A percentile compares a stretch with the other conserved stretches of the same genome.
These are phyloP conservation scores for Leucophenga varia DNA, from an alignment of 1,140 invertebrate genomes.

Conservation along the genomic window DNA sequence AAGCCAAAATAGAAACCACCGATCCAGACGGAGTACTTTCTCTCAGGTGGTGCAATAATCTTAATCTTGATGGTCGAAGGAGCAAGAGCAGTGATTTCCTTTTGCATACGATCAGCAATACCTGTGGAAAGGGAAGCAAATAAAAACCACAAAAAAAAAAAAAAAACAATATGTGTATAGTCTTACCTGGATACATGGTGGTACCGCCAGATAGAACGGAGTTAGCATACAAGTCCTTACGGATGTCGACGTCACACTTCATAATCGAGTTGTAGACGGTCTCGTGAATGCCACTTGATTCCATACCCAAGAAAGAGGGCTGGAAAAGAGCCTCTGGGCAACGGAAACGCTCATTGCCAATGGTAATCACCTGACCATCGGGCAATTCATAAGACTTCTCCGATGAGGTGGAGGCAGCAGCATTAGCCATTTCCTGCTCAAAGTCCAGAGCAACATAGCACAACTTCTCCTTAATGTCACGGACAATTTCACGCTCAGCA, in stretches of 20 bases:
- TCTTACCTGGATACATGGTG: conserved; percentile 79
- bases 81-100: conserved; percentile 84
- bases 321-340: conserved; percentile 86
- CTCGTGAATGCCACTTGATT: conserved; percentile 80
- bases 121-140: no score
- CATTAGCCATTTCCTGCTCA: conserved; percentile 87
- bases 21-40: conserved; percentile 87
- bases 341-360: conserved; percentile 89
- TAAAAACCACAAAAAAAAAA: no score
- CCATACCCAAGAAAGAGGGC: conserved; percentile 79
- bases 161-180: conserved; percentile 65
- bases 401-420: conserved; percentile 75
- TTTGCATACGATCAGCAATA: conserved; percentile 86
- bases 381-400: conserved; percentile 84
- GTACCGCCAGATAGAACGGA: conserved; percentile 80
- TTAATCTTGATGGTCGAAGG: conserved; percentile 93
- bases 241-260: conserved; percentile 87
- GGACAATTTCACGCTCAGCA: conserved; percentile 93
- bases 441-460: conserved; percentile 91
- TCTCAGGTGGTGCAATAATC: conserved; percentile 90
- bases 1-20: conserved; percentile 79
- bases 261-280: conserved; percentile 88
- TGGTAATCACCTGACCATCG: conserved; percentile 78
- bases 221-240: conserved; percentile 86
- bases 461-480: conserved; percentile 93